phyloP scores from a whole-genome alignment of 2,888 invertebrate species.

The Ophion slaviceki region DNA sequence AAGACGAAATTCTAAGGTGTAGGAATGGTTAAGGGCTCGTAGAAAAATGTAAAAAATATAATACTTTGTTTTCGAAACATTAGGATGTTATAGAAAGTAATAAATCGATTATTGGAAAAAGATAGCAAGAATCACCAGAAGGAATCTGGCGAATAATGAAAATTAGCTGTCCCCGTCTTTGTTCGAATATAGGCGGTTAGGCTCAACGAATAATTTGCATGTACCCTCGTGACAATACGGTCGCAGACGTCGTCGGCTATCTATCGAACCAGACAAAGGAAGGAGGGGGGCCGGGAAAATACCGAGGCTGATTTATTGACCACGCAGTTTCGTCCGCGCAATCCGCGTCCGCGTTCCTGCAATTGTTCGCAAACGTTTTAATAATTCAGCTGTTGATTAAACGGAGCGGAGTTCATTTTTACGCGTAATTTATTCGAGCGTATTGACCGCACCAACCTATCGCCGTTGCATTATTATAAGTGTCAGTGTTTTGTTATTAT shows the following conservation, averaged over 20 bases:
- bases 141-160: background rate
- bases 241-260: slow-evolving; percentile 36
- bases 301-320: slow-evolving; percentile 80
- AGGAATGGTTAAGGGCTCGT: too few species aligned
- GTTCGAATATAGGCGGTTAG: background rate
- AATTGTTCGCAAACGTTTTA: slow-evolving; percentile 80
- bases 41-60: too few species aligned
- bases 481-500: slow-evolving; percentile 33
- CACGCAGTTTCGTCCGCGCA: slow-evolving; percentile 66
- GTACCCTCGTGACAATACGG: slow-evolving; percentile 32
- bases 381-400: slow-evolving; percentile 82
- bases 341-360: slow-evolving; percentile 52
- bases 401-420: slow-evolving; percentile 79
- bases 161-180: background rate
- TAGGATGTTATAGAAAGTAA: too few species aligned
- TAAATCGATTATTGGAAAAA: background rate
- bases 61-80: too few species aligned
- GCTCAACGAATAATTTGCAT: slow-evolving; percentile 34
- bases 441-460: slow-evolving; percentile 42
- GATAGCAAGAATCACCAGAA: background rate
- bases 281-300: slow-evolving; percentile 52
- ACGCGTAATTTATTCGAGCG: slow-evolving; percentile 76
- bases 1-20: too few species aligned
- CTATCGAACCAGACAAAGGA: slow-evolving; percentile 46
- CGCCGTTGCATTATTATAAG: slow-evolving; percentile 23